Base-by-base conservation (phyloP, 2,797 vertebrate species). In the Sandelia bainsii region DNA sequence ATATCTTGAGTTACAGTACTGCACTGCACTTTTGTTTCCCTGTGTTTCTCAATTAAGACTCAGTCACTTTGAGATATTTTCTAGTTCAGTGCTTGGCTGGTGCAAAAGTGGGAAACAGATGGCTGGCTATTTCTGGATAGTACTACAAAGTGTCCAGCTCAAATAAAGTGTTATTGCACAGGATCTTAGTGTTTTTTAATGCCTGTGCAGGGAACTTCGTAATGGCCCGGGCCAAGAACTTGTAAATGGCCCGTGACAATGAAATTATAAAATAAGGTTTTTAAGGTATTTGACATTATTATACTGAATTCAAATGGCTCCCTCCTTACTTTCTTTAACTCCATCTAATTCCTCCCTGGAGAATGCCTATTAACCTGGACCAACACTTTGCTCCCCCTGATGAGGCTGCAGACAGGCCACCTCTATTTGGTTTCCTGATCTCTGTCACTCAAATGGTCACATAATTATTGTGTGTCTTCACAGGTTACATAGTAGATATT, bases 341-440 rank as follows among this genome's bases (percentile, higher is more conserved):
- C 45, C 6, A 6, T 70, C 53, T 86, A 87, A 89, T 87, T 83
- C 83, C 27, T 79, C 82, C 81, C 80, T 50, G 79, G 85, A 87
- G 84, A 65, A 84, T 56, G 65, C 67, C 76, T 68, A 88, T 90
- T 89, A 91, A 90, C 88, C 90, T 72, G 76, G 87, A 68, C 81
- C 82, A 77, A 76, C 86, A 72, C 74, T 63, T 62, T 62, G 62
- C 59, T 64, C 74, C 66, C 27, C 62, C 66, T 22, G 62, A 64
- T 23, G 69, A 79, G 75, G 66, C 84, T 14, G 70, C 72, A 62
- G 68, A 77, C 77, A 4, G 66, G 66, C 64, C 75, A 70, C 42
- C 73, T 83, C 73, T 79, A 54, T 88, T 88, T 86, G 82, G 78
- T 60, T 59, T 60, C 72, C 82, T 71, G 85, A 89, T 91, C 87